A percentile compares a stretch with the other conserved stretches of the same genome.
Evolutionary conservation across 2,888 invertebrate species (phyloP).

Genomic region (Sinohyriopsis cumingii): DNA sequence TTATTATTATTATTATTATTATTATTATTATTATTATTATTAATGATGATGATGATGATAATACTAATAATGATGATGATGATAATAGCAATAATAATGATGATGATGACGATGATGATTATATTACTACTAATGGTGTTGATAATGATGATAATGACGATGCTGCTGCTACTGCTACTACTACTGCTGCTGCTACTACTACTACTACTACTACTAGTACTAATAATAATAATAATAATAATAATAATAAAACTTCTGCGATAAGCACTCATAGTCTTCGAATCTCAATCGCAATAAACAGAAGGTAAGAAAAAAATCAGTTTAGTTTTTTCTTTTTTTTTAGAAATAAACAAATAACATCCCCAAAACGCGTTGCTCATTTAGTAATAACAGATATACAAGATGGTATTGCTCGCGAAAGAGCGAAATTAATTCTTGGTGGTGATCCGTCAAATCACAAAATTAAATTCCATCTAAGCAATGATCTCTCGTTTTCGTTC

Average conservation of each 20-base stretch:
- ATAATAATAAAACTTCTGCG: background rate
- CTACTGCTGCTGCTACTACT: constrained; percentile 7
- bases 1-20: constrained; percentile 9
- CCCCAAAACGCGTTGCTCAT: too few species aligned
- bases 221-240: constrained; percentile 7
- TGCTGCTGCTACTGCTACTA: constrained; percentile 14
- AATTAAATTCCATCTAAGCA: too few species aligned
- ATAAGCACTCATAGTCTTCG: too few species aligned
- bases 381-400: too few species aligned
- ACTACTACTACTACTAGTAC: constrained; percentile 16
- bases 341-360: too few species aligned
- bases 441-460: too few species aligned
- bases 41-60: constrained; percentile 6
- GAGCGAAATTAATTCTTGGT: too few species aligned
- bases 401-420: too few species aligned
- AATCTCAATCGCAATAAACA: too few species aligned
- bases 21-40: constrained; percentile 7
- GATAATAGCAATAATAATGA: constrained; percentile 7
- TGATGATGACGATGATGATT: constrained; percentile 6
- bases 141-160: background rate
- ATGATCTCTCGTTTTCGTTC: too few species aligned
- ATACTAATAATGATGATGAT: constrained; percentile 4
- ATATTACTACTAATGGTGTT: constrained; percentile 3
- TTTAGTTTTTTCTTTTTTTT: too few species aligned
- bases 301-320: too few species aligned